Percentiles rank a stretch among this genome's conserved stretches.
phyloP scores from a whole-genome alignment of 2,888 invertebrate species.

The Eurois occulta region DNA sequence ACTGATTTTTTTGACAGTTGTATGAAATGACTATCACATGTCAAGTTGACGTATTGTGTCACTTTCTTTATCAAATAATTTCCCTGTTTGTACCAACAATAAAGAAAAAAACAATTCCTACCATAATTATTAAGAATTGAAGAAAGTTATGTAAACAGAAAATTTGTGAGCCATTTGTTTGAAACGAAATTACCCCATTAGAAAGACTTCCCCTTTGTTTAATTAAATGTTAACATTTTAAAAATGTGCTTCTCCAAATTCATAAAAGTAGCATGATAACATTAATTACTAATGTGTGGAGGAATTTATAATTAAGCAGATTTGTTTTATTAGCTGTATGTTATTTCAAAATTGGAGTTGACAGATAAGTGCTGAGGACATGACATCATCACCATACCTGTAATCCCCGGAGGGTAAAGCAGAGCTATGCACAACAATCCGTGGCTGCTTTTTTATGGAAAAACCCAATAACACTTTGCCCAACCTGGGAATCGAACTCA shows the following conservation, averaged over 20 bases:
- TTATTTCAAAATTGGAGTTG: neutral
- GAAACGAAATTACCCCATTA: constrained; percentile 45
- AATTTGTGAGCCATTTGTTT: constrained; percentile 41
- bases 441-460: no score
- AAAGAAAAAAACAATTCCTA: neutral
- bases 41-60: neutral
- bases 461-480: no score
- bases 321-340: neutral
- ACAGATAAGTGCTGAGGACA: neutral
- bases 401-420: no score
- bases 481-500: no score
- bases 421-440: no score
- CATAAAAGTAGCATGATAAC: constrained; percentile 2
- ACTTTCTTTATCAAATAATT: neutral
- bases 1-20: neutral
- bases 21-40: neutral
- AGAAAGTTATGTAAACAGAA: constrained; percentile 38
- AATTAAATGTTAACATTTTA: constrained; percentile 58
- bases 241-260: constrained; percentile 35
- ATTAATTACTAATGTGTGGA: constrained; percentile 29
- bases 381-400: neutral
- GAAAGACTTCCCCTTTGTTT: constrained; percentile 35
- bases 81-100: neutral
- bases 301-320: constrained; percentile 13
- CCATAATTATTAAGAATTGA: neutral